phyloP scores from a whole-genome alignment of 1,140 invertebrate species.

The Semibalanus balanoides region DNA sequence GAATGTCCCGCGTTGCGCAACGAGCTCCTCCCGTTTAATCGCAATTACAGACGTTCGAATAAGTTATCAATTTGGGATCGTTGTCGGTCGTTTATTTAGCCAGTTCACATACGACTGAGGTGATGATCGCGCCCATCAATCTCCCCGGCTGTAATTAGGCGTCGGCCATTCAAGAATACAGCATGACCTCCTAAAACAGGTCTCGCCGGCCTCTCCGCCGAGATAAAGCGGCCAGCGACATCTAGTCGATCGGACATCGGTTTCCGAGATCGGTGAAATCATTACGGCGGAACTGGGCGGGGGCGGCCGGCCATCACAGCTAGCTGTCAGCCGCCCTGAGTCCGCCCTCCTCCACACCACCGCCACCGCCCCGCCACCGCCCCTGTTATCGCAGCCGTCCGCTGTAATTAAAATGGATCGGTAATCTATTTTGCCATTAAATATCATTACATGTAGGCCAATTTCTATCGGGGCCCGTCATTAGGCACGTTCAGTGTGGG shows the following conservation, averaged over 20 bases:
- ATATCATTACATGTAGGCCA: background rate
- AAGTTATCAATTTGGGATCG: background rate
- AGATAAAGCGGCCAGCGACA: background rate
- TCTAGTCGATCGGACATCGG: no score
- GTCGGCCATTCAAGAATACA: background rate
- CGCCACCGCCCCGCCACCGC: no score
- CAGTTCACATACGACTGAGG: background rate
- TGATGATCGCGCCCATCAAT: background rate
- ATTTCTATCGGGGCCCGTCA: background rate
- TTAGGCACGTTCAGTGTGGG: background rate
- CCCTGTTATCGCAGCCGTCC: background rate
- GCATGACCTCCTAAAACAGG: background rate
- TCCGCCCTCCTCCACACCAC: no score
- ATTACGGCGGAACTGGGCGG: background rate
- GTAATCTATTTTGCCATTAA: conserved; percentile 2
- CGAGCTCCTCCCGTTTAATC: no score
- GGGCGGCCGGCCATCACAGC: background rate
- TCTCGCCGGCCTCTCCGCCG: background rate
- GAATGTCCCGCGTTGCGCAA: no score
- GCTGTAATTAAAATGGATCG: background rate
- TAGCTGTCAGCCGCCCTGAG: background rate
- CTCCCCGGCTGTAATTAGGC: background rate
- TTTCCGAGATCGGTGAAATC: background rate
- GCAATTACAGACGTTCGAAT: background rate
- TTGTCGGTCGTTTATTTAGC: background rate